Evolutionary conservation across 1,140 invertebrate species (phyloP), one percentile per base, ranked within the genome.

Genomic region (Bombus waltoni): DNA sequence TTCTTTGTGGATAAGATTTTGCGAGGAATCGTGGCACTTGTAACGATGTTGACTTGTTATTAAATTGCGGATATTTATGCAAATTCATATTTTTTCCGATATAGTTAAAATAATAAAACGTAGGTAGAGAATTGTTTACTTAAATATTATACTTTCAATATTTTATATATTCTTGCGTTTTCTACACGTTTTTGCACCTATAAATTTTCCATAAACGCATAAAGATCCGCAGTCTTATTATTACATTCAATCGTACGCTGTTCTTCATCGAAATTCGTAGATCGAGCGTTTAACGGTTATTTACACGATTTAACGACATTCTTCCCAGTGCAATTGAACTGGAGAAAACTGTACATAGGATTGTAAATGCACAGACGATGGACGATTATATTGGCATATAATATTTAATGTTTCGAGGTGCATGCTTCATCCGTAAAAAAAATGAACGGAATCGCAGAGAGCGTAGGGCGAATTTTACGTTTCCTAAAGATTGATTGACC

Each of bases 331-430:
- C 8, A 13, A 68, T 44, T 25, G 66, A 40, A 77, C 2, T 59
- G 72, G 3, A 59, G 78, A 57, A 28, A 18, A 35, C 42, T 82
- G 79, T 86, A 83, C 25, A 76, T 82, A 84, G 6, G 25, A 71
- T 77, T 84, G 82, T 71, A 79, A 84, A 79, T 71, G 53, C 47
- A 84, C 66, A 35, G 44, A 71, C 72, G 66, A 79, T 44, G 47
- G 47, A 78, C 71, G 65, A 79, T 59, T 79, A 70, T 38, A 79
- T 71, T 11, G 66, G 44, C 35, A 53, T 75, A 76, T 28, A 32
- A 44, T 59, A 66, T 79, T 84, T 72, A 79, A 62, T 71, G 75
- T 79, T 79, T 84, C 82, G 82, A 79, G 76, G 76, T 71, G 75
- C 66, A 62, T 71, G 82, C 18, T 66, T 68, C 59, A 25, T 68